Base-by-base conservation (phyloP, 2,113 vertebrate genomes). In the Chroicocephalus ridibundus region DNA sequence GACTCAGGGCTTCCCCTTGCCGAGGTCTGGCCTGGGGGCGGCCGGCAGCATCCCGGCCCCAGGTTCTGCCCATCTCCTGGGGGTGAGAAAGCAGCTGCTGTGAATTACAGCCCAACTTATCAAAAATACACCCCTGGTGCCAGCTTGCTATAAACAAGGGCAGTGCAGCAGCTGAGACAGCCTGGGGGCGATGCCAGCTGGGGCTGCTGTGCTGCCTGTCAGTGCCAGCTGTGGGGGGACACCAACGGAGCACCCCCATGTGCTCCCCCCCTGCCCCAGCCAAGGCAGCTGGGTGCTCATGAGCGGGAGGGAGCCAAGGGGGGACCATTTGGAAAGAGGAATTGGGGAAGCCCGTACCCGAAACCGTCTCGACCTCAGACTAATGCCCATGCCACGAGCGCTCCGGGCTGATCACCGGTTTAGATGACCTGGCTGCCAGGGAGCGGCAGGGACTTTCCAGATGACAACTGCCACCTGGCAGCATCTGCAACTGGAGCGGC, bases 371-470 rank as follows among this genome's bases (percentile, higher is more conserved):
- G 10, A 10, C 84, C 70, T 95, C 47, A 89, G 69, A 54, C 51
- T 58, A 82, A 82, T 29, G 40, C 31, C 85, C 15, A 51, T 17
- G 17, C 31, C 69, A 58, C 19, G 3, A 49, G 62, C 2, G 4
- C 84, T 74, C 36, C 7, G 6, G 51, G 81, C 80, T 54, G 68
- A 77, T 75, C 76, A 66, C 74, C 5, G 12, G 47, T 65, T 84
- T 26, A 66, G 86, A 69, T 85, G 95, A 96, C 77, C 78, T 79
- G 82, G 64, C 81, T 87, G 61, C 83, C 85, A 93, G 87, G 92
- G 93, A 94, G 82, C 1, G 2, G 79, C 76, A 40, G 96, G 97
- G 96, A 97, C 92, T 97, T 97, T 95, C 97, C 96, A 76, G 87
- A 92, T 92, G 92, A 95, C 94, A 96, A 22, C 57, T 72, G 89